Conservation (phyloP, 2,888 invertebrate species). For the Oligia fasciuncula region DNA sequence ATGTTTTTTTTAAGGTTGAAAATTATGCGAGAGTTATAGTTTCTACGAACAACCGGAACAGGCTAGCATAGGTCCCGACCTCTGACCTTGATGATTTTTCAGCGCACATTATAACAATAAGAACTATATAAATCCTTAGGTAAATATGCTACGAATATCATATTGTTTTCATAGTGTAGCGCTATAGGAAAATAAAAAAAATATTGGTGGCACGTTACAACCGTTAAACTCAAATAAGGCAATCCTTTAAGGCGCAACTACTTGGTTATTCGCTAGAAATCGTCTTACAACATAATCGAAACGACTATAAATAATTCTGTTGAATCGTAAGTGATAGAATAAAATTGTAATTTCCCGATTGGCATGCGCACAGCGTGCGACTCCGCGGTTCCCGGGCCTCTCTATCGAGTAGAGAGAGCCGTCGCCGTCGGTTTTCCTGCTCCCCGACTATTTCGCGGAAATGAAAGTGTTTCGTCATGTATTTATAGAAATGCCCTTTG, state of each 20-base stretch:
- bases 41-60: constrained; percentile 7
- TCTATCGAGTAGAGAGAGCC: constrained; percentile 81
- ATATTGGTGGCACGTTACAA: not conserved
- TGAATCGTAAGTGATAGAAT: constrained; percentile 65
- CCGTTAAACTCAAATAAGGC: not conserved
- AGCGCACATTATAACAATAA: constrained; percentile 2
- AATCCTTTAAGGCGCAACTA: constrained; percentile 1
- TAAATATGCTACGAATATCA: constrained; percentile 10
- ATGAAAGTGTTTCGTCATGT: constrained; percentile 73
- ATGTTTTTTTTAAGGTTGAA: constrained; percentile 40
- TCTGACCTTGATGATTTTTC: constrained; percentile 34
- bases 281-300: constrained; percentile 51
- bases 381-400: constrained; percentile 68
- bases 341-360: constrained; percentile 76
- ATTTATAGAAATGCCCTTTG: not conserved
- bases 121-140: constrained; percentile 1
- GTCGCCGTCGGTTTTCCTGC: constrained; percentile 80
- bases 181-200: not conserved
- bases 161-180: not conserved
- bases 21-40: constrained; percentile 29
- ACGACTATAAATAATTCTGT: constrained; percentile 63
- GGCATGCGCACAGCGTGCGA: constrained; percentile 78
- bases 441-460: constrained; percentile 74
- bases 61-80: constrained; percentile 26
- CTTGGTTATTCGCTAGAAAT: constrained; percentile 54